Percentiles rank a stretch among this genome's conserved stretches.
Evolutionary conservation across 2,797 vertebrate genomes (phyloP).

Genomic region (Rallus crepitans): DNA sequence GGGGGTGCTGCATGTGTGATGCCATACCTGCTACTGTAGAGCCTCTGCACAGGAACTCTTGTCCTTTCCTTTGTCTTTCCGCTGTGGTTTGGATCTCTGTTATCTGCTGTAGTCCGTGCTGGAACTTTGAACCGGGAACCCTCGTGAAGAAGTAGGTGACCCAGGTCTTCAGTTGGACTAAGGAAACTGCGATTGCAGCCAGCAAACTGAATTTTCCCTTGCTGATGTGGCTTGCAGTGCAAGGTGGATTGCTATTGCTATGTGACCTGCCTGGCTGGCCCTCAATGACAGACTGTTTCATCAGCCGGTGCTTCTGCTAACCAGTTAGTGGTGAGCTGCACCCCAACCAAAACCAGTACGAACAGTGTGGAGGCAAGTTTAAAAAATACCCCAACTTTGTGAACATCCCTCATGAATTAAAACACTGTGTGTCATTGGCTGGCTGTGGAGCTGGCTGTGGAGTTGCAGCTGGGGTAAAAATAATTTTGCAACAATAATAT

Average conservation of each 20-base stretch:
- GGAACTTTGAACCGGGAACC: background rate
- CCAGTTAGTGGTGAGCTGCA: background rate
- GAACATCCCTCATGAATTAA: background rate
- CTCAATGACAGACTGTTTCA: background rate
- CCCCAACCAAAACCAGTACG: background rate
- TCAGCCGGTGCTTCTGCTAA: background rate
- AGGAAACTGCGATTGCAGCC: background rate
- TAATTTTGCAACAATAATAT: background rate
- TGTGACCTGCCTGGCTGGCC: background rate
- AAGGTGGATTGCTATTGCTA: background rate
- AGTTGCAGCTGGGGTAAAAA: background rate
- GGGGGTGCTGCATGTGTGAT: background rate
- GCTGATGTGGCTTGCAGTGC: accelerated
- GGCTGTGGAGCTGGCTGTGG: background rate
- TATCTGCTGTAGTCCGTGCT: background rate
- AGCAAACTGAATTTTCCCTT: background rate
- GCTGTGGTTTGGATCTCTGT: background rate
- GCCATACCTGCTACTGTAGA: background rate
- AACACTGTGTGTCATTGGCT: background rate
- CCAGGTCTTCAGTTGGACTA: accelerated
- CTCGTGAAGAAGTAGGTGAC: background rate
- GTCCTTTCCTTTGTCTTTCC: background rate
- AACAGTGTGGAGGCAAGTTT: background rate
- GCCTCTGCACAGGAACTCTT: background rate
- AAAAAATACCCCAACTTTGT: background rate